Evolutionary conservation across 1,140 invertebrate genomes (phyloP), one percentile per base, ranked within the genome.

Genomic region (Cydia amplana): DNA sequence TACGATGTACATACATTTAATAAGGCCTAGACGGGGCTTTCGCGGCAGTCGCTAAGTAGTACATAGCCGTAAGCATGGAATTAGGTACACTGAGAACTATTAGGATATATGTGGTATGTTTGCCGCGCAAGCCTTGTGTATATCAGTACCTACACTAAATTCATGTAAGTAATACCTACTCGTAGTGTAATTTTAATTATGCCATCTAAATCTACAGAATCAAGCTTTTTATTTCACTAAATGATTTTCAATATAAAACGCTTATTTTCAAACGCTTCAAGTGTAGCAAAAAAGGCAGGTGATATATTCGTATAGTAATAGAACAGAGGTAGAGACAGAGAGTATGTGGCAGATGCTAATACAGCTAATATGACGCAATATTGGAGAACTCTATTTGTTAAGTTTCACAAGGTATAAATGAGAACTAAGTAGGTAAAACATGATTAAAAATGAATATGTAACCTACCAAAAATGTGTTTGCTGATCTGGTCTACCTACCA

Each of bases 1-100:
- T 70, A 70, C 32, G 32, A 70, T 70, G 65, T 70, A 36, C 65
- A 70, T 70, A 36, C 65, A 70, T 70, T 70, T 70, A 23, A 70
- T 70, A 70, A 70, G 65, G 25, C 28, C 28, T 70, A 36, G 16
- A 32, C 65, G 16, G 14, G 65, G 32, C 65, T 70, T 70, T 16
- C 32, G 65, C 32, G 65, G n/a, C 65, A 70, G 16, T 25, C n/a
- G 23, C 20, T 64, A 14, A 7, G 10, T 32, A 23, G 55, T 23
- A 12, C 16, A n/a, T 60, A 60, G 7, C 20, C 9, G 51, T 40
- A 40, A 40, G 9, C 36, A 40, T 40, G 36, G 36, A 0, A 40
- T 40, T 40, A 40, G 36, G 36, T 40, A 40, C 55, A 23, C 18
- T 55, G 20, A 60, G 18, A 60, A 51, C 49, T 51, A n/a, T 51